Evolutionary conservation across 2,888 invertebrate genomes (phyloP).

Genomic region (Smittia aterrima): DNA sequence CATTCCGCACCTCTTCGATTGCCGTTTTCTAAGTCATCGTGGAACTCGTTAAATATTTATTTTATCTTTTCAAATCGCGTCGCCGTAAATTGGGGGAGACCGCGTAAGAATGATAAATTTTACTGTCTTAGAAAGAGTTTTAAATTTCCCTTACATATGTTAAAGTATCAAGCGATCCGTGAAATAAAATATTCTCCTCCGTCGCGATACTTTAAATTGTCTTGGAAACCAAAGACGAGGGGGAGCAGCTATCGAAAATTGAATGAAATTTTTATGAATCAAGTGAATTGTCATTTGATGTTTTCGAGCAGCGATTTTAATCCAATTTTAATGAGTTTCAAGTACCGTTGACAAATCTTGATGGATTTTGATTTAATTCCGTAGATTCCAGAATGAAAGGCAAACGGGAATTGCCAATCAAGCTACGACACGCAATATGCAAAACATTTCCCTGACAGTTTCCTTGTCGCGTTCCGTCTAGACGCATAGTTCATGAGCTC

Average conservation of each 20-base stretch:
- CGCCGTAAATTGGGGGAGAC: conserved; percentile 14
- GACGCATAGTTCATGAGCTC: neutral
- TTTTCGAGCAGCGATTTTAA: neutral
- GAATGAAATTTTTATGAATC: neutral
- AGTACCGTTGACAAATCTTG: neutral
- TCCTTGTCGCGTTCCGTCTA: neutral
- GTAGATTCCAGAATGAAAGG: neutral
- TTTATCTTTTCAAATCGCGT: conserved; percentile 5
- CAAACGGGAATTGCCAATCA: neutral
- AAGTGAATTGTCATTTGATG: neutral
- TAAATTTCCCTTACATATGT: neutral
- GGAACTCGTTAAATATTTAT: conserved; percentile 36
- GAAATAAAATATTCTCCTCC: neutral
- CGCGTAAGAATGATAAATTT: conserved; percentile 39
- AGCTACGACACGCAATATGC: neutral
- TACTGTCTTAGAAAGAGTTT: conserved; percentile 17
- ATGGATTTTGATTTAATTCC: conserved; percentile 6
- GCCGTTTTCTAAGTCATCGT: conserved; percentile 8
- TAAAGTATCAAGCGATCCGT: neutral
- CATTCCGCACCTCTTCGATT: conserved; percentile 36
- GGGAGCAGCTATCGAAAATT: neutral
- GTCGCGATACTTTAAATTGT: neutral
- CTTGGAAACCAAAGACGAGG: neutral
- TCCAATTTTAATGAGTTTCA: neutral
- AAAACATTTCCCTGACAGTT: neutral